Evolutionary conservation across 2,888 invertebrate genomes (phyloP).

Genomic region (Antheraea assamensis): DNA sequence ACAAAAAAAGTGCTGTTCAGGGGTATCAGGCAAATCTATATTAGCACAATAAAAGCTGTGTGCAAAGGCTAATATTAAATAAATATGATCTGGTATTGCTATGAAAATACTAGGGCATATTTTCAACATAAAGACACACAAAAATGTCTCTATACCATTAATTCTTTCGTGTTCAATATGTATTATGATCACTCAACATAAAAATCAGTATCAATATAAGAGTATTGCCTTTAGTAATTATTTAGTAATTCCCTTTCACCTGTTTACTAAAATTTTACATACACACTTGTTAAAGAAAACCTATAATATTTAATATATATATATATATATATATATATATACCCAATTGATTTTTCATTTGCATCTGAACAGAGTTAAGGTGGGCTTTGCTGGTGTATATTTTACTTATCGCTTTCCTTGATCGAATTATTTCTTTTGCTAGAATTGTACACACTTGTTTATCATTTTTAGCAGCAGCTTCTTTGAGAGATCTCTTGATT

Average conservation of each 20-base stretch:
- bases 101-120: neutral
- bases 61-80: too few species aligned
- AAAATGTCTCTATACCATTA: neutral
- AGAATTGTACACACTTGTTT: constrained; percentile 96
- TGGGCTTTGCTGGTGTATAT: constrained; percentile 98
- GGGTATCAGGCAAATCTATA: too few species aligned
- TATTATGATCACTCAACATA: too few species aligned
- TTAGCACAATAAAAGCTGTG: too few species aligned
- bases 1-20: too few species aligned
- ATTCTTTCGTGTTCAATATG: too few species aligned
- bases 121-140: neutral
- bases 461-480: constrained; percentile 97
- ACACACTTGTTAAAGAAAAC: neutral
- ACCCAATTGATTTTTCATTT: constrained; percentile 99
- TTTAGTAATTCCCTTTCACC: neutral
- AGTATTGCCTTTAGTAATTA: too few species aligned
- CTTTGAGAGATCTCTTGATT: constrained; percentile 95
- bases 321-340: too few species aligned
- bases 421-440: constrained; percentile 95
- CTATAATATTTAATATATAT: neutral
- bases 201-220: neutral
- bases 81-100: neutral
- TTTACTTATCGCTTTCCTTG: constrained; percentile 93
- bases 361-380: constrained; percentile 96
- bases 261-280: neutral